A percentile compares a stretch with the other conserved stretches of the same genome.
Conservation (phyloP, 2,888 invertebrate genomes). For the Dioctria rufipes region DNA sequence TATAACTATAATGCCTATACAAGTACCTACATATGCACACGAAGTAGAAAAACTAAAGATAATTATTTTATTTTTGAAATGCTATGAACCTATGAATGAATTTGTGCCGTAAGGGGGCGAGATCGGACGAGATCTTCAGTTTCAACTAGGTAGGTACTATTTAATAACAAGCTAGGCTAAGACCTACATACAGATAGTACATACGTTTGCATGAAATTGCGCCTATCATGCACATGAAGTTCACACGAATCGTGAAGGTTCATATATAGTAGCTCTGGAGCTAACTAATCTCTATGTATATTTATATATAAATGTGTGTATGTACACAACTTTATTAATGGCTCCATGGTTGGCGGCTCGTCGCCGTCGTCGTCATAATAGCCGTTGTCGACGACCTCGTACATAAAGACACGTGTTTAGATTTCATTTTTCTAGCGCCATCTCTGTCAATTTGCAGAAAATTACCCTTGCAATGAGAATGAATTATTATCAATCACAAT, state of each 20-base stretch:
- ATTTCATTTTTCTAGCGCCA: constrained; percentile 17
- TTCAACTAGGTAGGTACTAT: background rate
- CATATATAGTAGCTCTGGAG: background rate
- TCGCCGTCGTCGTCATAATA: background rate
- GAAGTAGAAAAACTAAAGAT: too few species aligned
- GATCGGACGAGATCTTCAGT: background rate
- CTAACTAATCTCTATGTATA: background rate
- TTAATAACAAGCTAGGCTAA: background rate
- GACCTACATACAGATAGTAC: background rate
- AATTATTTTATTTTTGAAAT: background rate
- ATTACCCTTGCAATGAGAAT: background rate
- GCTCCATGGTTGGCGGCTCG: background rate
- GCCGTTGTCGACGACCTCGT: background rate
- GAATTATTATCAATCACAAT: background rate
- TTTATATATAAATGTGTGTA: too few species aligned
- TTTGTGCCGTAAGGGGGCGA: background rate
- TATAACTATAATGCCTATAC: too few species aligned
- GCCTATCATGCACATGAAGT: background rate
- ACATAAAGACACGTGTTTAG: constrained; percentile 11
- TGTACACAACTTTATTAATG: constrained; percentile 3
- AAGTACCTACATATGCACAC: too few species aligned
- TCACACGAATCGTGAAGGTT: background rate
- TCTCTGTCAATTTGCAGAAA: constrained; percentile 21
- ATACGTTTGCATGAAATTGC: background rate
- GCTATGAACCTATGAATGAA: constrained; percentile 3